phyloP scores from a whole-genome alignment of 2,797 vertebrate species.

The Odontamblyopus rebecca region DNA sequence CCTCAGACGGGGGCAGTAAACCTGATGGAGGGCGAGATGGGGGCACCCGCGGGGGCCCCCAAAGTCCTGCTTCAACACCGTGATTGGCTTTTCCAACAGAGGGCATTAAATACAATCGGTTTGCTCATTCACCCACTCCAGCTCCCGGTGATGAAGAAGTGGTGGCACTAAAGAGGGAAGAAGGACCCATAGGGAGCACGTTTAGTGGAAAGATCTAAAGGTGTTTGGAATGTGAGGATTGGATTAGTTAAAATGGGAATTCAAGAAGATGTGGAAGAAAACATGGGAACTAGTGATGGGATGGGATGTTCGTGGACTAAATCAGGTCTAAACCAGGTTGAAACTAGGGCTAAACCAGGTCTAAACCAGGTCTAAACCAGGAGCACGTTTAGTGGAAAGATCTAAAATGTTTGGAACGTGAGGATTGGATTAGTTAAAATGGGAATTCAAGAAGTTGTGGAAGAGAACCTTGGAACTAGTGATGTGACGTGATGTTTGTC shows the following conservation, averaged over 20 bases:
- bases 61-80: slow-evolving; percentile 64
- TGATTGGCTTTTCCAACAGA: slow-evolving; percentile 64
- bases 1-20: slow-evolving; percentile 75
- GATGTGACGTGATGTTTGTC: too few species aligned
- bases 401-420: too few species aligned
- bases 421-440: too few species aligned
- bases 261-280: neutral
- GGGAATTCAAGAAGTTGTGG: too few species aligned
- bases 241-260: neutral
- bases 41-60: slow-evolving; percentile 59
- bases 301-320: too few species aligned
- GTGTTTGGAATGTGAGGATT: neutral
- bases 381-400: too few species aligned
- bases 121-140: slow-evolving; percentile 67
- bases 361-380: too few species aligned
- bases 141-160: slow-evolving; percentile 68
- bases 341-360: too few species aligned
- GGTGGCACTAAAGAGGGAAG: slow-evolving; percentile 64
- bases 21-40: slow-evolving; percentile 53
- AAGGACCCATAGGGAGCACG: slow-evolving; percentile 32
- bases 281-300: neutral
- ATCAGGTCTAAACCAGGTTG: too few species aligned
- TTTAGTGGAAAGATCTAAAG: neutral
- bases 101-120: slow-evolving; percentile 73
- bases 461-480: too few species aligned